Percentiles rank a stretch among this genome's conserved stretches.
Evolutionary conservation across 1,140 invertebrate genomes (phyloP).

Genomic region (Pogonomyrmex barbatus): DNA sequence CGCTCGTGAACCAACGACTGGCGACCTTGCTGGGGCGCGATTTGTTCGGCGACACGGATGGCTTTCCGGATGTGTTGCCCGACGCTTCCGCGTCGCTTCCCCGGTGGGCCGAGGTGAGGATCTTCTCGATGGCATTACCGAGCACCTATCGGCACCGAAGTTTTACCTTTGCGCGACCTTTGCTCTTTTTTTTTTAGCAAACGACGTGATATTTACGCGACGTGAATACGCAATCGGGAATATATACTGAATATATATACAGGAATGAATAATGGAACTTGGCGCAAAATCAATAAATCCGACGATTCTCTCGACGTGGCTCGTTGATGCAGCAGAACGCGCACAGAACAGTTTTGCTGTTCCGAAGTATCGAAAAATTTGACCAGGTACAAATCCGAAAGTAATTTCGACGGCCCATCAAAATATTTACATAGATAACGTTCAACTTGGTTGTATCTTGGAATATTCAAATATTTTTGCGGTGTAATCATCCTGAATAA

Average conservation of each 20-base stretch:
- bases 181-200: neutral
- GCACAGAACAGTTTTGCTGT: no score
- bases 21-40: slow-evolving; percentile 80
- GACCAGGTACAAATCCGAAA: no score
- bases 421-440: no score
- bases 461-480: no score
- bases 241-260: no score
- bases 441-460: no score
- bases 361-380: no score
- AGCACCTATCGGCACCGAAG: slow-evolving; percentile 85
- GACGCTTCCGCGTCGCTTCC: slow-evolving; percentile 84
- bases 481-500: no score
- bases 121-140: slow-evolving; percentile 93
- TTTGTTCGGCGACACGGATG: slow-evolving; percentile 81
- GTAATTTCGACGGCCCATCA: no score
- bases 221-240: neutral
- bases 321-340: no score
- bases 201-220: neutral
- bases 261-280: neutral
- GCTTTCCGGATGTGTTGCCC: slow-evolving; percentile 78
- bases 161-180: neutral
- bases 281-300: neutral
- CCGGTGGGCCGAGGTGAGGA: slow-evolving; percentile 86
- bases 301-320: neutral
- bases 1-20: slow-evolving; percentile 87